phyloP scores from a whole-genome alignment of 2,113 vertebrate species.

The Todiramphus chloris region DNA sequence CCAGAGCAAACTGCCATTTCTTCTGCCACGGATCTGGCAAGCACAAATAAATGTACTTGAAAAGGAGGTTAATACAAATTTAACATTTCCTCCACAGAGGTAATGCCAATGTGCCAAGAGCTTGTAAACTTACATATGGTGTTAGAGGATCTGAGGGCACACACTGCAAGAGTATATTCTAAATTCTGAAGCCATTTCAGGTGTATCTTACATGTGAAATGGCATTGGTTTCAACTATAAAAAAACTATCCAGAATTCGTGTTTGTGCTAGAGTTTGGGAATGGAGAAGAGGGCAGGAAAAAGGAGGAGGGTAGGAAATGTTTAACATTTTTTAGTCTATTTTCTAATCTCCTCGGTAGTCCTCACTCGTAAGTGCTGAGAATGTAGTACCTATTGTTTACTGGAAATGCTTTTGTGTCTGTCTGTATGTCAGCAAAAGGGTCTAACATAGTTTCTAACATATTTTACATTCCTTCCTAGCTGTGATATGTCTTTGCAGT shows the following conservation, averaged over 20 bases:
- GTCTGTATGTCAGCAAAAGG: background rate
- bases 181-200: background rate
- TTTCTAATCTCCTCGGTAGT: slow-evolving; percentile 26
- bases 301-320: slow-evolving; percentile 33
- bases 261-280: background rate
- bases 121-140: background rate
- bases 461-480: slow-evolving; percentile 44
- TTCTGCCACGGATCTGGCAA: background rate
- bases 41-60: background rate
- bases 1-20: background rate
- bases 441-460: slow-evolving; percentile 13
- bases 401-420: slow-evolving; percentile 38
- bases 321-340: slow-evolving; percentile 49
- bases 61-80: background rate
- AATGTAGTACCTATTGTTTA: slow-evolving; percentile 43
- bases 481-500: background rate
- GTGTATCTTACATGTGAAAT: background rate
- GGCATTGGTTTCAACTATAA: background rate
- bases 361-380: background rate
- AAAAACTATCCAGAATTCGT: background rate
- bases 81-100: background rate
- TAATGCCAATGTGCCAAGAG: background rate
- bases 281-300: background rate
- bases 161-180: background rate
- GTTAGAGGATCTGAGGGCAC: background rate